These are phyloP conservation scores for Agriopis marginaria DNA, from an alignment of 2,888 invertebrate genomes.

Conservation along the genomic window DNA sequence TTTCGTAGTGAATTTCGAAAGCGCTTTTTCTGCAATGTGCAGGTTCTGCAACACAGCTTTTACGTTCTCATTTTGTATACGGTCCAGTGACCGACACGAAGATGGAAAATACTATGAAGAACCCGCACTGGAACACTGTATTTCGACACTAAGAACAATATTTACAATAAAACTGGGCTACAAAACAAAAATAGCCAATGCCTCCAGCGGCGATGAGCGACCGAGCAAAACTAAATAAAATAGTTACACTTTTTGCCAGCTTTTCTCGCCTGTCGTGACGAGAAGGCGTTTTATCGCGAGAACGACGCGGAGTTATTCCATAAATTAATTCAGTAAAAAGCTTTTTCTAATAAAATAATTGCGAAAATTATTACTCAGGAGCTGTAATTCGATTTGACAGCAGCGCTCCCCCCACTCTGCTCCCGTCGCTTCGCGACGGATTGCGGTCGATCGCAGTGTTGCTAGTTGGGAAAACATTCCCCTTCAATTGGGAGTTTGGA, in stretches of 20 bases:
- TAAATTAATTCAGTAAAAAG: slow-evolving; percentile 72
- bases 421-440: slow-evolving; percentile 54
- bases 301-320: slow-evolving; percentile 53
- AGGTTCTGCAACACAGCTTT: slow-evolving; percentile 41
- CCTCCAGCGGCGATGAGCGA: slow-evolving; percentile 48
- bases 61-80: slow-evolving; percentile 36
- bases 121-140: slow-evolving; percentile 56
- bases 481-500: slow-evolving; percentile 47
- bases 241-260: slow-evolving; percentile 37
- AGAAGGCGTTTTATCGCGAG: slow-evolving; percentile 48
- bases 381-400: slow-evolving; percentile 76
- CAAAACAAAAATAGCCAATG: slow-evolving; percentile 78
- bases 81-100: slow-evolving; percentile 28
- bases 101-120: slow-evolving; percentile 55
- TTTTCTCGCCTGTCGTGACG: slow-evolving; percentile 54
- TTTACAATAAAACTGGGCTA: slow-evolving; percentile 78
- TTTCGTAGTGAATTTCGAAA: slow-evolving; percentile 57
- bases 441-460: slow-evolving; percentile 78
- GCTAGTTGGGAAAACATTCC: slow-evolving; percentile 56
- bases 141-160: slow-evolving; percentile 79
- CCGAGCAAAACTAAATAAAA: slow-evolving; percentile 37
- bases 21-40: slow-evolving; percentile 31
- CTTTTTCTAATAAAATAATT: slow-evolving; percentile 67
- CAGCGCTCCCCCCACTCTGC: slow-evolving; percentile 63
- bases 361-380: slow-evolving; percentile 63